Conservation (phyloP, 2,888 invertebrate genomes). For the Thera britannica region DNA sequence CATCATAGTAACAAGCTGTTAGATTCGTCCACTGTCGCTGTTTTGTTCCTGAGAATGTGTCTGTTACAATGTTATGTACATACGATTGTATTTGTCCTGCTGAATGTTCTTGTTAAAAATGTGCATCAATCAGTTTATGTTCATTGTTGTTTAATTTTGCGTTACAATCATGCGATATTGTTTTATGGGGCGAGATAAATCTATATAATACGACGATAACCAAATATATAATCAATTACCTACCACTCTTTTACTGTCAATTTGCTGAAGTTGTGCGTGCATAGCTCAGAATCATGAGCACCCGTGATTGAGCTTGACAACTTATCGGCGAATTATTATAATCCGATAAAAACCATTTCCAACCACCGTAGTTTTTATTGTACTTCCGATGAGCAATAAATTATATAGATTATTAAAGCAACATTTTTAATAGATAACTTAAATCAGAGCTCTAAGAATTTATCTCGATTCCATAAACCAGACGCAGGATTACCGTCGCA, state of each 20-base stretch:
- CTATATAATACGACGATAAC: not conserved
- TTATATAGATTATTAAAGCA: too few relatives aligned
- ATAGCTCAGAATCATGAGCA: too few relatives aligned
- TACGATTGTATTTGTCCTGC: conserved; percentile 24
- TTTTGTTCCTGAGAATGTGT: conserved; percentile 30
- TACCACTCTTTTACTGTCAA: too few relatives aligned
- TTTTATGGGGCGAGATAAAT: conserved; percentile 9
- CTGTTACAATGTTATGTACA: conserved; percentile 19
- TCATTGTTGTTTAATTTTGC: conserved; percentile 6
- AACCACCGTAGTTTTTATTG: too few relatives aligned
- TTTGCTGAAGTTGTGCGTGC: too few relatives aligned
- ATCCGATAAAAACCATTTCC: too few relatives aligned
- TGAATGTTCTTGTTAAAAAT: conserved; percentile 18
- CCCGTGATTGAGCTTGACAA: too few relatives aligned
- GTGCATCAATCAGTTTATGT: conserved; percentile 23
- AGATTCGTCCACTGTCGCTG: conserved; percentile 26
- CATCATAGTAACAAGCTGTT: conserved; percentile 29
- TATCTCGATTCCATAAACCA: not conserved
- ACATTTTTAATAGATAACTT: not conserved
- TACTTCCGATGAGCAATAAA: too few relatives aligned
- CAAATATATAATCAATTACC: not conserved
- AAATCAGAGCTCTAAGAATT: not conserved
- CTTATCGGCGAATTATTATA: too few relatives aligned
- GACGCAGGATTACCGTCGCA: not conserved
- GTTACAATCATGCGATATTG: conserved; percentile 10